Evolutionary conservation across 2,113 vertebrate genomes (phyloP).

Genomic region (Crotalus viridis): DNA sequence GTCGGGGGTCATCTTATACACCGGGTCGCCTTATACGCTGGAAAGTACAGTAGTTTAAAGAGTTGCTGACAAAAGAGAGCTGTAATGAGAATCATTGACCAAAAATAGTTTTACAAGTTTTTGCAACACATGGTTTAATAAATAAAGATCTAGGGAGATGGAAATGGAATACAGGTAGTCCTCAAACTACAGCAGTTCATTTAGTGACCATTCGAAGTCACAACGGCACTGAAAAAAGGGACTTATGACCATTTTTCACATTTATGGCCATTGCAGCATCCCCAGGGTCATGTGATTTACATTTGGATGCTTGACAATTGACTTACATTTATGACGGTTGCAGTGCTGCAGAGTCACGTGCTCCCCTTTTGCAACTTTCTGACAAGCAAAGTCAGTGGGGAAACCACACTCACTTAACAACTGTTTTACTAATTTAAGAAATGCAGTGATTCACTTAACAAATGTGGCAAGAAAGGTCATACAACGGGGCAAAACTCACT

Average conservation of each 20-base stretch:
- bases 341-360: background rate
- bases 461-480: background rate
- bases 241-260: background rate
- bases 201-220: background rate
- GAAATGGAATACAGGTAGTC: background rate
- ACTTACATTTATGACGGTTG: background rate
- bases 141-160: background rate
- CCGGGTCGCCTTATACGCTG: too few relatives aligned
- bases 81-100: background rate
- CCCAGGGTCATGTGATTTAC: background rate
- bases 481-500: background rate
- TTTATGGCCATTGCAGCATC: background rate
- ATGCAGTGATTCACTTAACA: background rate
- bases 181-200: background rate
- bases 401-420: background rate
- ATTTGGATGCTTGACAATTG: background rate
- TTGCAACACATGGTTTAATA: background rate
- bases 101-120: background rate
- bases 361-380: background rate
- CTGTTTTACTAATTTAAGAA: background rate
- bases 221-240: background rate
- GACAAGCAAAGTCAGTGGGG: background rate
- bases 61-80: background rate
- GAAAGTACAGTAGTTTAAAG: background rate
- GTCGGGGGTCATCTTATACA: too few relatives aligned